Base-by-base conservation (phyloP, 2,113 vertebrate genomes). In the Garra rufa region DNA sequence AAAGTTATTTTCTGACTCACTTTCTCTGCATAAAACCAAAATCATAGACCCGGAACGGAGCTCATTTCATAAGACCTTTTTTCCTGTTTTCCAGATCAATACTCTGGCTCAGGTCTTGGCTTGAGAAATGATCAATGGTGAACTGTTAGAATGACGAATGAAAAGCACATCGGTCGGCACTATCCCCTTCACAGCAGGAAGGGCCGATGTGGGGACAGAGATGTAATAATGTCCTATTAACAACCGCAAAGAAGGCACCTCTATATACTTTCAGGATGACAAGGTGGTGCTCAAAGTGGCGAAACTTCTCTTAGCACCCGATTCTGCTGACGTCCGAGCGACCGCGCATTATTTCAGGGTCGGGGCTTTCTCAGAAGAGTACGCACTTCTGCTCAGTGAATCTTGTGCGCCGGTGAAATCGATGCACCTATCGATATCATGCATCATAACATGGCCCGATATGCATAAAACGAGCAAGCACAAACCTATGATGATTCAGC, bases 61-160 rank as follows among this genome's bases (percentile, higher is more conserved):
- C 28, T 61, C 75, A 83, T 87, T 89, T 86, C 85, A 88, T 57
- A 84, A 85, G 89, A 86, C 86, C 73, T 80, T 83, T 88, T 89
- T 85, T 79, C 61, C 82, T 79, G 44, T 57, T 57, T 86, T 52
- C 30, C 17, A 86, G 89, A 90, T 92, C 88, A 44, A 92, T 93
- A 88, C 43, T 74, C 78, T 67, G 70, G 30, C 82, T 48, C 59
- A 83, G 84, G 26, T 59, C 84, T 57, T 84, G 81, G 82, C 78
- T 67, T 91, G 89, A 91, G 88, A 85, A 89, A 88, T 90, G 91
- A 92, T 92, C 90, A 86, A 92, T 92, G 84, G 61, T 7, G 85
- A 91, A 83, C 89, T 88, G 92, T 93, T 91, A 91, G 83, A 73
- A 88, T 88, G 89, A 92, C 83, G 85, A 92, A 92, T 90, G 88